These are phyloP conservation scores for Leptodactylus fuscus DNA, from an alignment of 2,113 vertebrate species.

Conservation along the genomic window DNA sequence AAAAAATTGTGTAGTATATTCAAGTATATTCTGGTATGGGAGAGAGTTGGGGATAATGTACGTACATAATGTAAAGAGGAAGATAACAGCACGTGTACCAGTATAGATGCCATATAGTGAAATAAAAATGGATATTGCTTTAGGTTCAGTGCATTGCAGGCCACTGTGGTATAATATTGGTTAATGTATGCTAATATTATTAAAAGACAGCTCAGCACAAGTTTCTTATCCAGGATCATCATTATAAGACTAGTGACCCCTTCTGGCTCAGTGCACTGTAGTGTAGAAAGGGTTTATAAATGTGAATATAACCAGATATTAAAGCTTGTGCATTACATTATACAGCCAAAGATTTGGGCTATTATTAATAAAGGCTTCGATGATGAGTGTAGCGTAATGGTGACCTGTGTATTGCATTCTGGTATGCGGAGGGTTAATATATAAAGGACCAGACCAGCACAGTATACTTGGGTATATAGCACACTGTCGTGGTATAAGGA, in stretches of 20 bases:
- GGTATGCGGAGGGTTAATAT: no score
- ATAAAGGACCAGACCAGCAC: no score
- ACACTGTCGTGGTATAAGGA: neutral
- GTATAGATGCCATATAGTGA: neutral
- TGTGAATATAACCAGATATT: no score
- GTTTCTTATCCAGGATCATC: neutral
- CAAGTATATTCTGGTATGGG: neutral
- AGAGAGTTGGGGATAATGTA: neutral
- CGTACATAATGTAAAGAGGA: neutral
- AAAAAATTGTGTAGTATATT: neutral
- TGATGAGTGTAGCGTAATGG: no score
- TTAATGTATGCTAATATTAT: neutral
- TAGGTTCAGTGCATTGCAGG: neutral
- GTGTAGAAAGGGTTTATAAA: neutral
- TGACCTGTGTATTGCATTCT: no score
- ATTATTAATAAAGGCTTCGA: no score
- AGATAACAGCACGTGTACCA: neutral
- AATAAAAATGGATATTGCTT: neutral
- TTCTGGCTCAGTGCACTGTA: neutral
- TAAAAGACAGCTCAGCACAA: neutral
- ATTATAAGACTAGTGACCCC: no score
- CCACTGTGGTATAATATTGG: neutral
- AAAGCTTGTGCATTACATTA: no score
- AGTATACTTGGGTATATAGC: no score
- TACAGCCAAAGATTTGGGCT: no score